Evolutionary conservation across 2,888 invertebrate species (phyloP).

Genomic region (Himalopsyche kuldschensis): DNA sequence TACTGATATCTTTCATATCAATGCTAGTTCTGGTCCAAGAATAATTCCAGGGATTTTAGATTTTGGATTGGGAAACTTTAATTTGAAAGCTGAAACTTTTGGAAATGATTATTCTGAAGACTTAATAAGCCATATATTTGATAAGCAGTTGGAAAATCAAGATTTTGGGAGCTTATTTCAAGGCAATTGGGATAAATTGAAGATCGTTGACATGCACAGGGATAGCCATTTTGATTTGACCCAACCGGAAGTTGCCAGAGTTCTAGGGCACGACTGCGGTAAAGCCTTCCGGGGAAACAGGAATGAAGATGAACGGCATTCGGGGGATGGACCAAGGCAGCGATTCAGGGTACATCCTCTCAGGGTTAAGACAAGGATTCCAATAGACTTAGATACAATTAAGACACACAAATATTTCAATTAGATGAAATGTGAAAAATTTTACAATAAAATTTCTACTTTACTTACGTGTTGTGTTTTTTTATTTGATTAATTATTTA

Average conservation of each 20-base stretch:
- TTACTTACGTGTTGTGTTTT: no score
- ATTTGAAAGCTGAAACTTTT: neutral
- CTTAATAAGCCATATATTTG: neutral
- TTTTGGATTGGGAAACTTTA: neutral
- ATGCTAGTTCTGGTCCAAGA: neutral
- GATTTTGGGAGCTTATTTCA: neutral
- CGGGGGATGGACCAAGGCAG: neutral
- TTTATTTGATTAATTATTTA: no score
- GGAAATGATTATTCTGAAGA: neutral
- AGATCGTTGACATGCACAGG: neutral
- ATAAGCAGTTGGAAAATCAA: neutral
- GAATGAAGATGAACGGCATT: neutral
- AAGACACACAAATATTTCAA: neutral
- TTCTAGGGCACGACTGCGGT: neutral
- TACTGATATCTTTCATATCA: neutral
- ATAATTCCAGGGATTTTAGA: neutral
- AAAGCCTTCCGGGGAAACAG: neutral
- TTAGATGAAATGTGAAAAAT: neutral
- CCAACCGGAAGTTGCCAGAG: neutral
- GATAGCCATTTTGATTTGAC: neutral
- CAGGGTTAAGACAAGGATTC: neutral
- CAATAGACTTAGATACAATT: neutral
- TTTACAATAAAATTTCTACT: no score
- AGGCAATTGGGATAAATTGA: neutral
- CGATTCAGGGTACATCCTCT: neutral